These are phyloP conservation scores for Sarcophaga peregrina DNA, from an alignment of 1,140 invertebrate species.

Conservation along the genomic window DNA sequence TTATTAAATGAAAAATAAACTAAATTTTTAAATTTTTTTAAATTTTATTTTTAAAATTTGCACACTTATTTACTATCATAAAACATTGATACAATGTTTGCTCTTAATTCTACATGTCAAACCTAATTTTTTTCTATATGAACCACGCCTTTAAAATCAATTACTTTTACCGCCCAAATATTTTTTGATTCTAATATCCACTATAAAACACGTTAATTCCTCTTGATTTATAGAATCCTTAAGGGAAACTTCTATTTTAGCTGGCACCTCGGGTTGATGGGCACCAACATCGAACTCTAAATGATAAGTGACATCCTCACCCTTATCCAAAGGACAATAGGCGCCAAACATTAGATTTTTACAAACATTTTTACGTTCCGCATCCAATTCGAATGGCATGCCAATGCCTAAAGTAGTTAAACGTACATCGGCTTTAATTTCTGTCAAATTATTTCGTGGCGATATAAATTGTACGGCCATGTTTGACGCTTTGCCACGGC, in stretches of 20 bases:
- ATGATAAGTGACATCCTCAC: slow-evolving; percentile 61
- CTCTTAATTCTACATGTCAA: neutral
- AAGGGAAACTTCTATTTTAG: slow-evolving; percentile 53
- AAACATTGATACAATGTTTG: slow-evolving; percentile 61
- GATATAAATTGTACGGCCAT: slow-evolving; percentile 61
- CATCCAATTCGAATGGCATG: slow-evolving; percentile 54
- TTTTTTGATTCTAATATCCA: slow-evolving; percentile 27
- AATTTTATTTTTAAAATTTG: too few relatives aligned
- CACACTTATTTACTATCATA: neutral
- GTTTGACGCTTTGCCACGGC: slow-evolving; percentile 50
- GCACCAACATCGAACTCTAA: slow-evolving; percentile 50
- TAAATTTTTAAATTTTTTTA: too few relatives aligned
- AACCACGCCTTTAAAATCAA: neutral
- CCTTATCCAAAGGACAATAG: slow-evolving; percentile 59
- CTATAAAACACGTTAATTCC: slow-evolving; percentile 44
- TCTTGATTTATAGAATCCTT: slow-evolving; percentile 46
- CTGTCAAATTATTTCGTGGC: slow-evolving; percentile 51
- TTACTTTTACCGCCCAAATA: neutral
- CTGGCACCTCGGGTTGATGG: slow-evolving; percentile 56
- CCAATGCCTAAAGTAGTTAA: slow-evolving; percentile 56
- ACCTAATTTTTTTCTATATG: neutral
- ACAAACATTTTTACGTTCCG: slow-evolving; percentile 54
- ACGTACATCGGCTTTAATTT: slow-evolving; percentile 51
- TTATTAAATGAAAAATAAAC: too few relatives aligned
- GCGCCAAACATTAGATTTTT: slow-evolving; percentile 55